Base-by-base conservation (phyloP, 2,888 invertebrate species). In the Lithophane leautieri region DNA sequence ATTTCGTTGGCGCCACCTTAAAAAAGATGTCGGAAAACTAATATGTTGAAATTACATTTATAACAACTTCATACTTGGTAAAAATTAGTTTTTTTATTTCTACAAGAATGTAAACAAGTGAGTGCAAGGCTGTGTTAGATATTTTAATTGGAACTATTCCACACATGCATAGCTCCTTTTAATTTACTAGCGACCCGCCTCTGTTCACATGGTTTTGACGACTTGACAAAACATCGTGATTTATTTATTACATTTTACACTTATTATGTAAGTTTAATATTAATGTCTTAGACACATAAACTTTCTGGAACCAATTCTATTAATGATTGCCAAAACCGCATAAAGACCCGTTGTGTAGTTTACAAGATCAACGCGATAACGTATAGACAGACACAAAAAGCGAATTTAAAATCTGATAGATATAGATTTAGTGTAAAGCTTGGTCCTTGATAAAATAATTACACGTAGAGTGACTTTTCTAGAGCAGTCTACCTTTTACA, bases 1-100 rank as follows among this genome's bases (percentile, higher is more conserved):
- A 81, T 71, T 63, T 68, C 34, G 25, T 68, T 70, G 83, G 83
- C 83, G 83, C 81, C 79, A 50, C 62, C 42, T 73, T 75, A 65
- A 70, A 81, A 70, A 60, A 54, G 28, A 34, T 47, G 14, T 63
- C 42, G 28, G 56, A 40, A 40, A 67, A 63, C 72, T 14, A 44
- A 63, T 82, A 70, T 62, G 79, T 79, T 50, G 60, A 79, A 67
- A 40, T 28, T 14, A 56, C 61, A 62, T 66, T 54, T 54, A 8
- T 52, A 61, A 66, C 8, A 40, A 22, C 28, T 44, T 68, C 42
- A 40, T 66, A 66, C 11, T 68, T 34, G 56, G 25, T 14, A 12
- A 44, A 71, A 52, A 52, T 71, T 60, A 9, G 25, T 52, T 65
- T 47, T 47, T 58, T 78, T 52, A 2, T 58, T 28, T 1, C 2